Base-by-base conservation (phyloP, 1,140 invertebrate genomes). In the Bacillus rossius region DNA sequence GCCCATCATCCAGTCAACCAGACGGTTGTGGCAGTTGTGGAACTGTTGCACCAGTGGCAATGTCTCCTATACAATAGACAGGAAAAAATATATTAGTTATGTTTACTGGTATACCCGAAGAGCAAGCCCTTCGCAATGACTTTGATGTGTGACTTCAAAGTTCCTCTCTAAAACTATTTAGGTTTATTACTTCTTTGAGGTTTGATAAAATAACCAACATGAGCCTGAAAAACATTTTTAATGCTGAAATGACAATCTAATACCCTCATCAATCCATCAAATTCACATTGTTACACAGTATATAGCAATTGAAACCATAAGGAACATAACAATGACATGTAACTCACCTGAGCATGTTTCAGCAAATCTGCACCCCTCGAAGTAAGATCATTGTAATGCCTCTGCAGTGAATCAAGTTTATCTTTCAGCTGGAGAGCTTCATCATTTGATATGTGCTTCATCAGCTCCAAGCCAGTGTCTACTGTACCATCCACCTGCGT, bases 351-450 rank as follows among this genome's bases (percentile, higher is more conserved):
- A 22, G 93, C 91, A 59, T 90, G 84, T 68, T 90, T 88, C 19
- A 96, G 74, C 13, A 94, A 77, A 68, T 98, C 92, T 3, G 91
- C 85, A 13, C 92, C 91, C 25, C 87, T 84, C 22, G 84, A 85
- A 1, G 88, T 91, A 0, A 98, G 78, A 65, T 96, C 94, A 55
- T 89, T 89, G 73, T 94, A 98, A 23, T 94, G 81, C 29, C 92
- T 75, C 71, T 94, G 92, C 13, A 97, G 74, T 0, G 89, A 91
- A 67, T 97, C 94, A 19, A 97, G 74, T 71, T 96, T 96, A 65
- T 96, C 92, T 73, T 98, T 96, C 0, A 97, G 77, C 68, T 94
- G 89, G 45, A 97, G 77, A 0, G 93, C 94, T 75, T 97, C 94
- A 71, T 95, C 92, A 58, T 86, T 91, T 0, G 91, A 92, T 53